phyloP scores from a whole-genome alignment of 2,797 vertebrate species.

The Mallotus villosus region DNA sequence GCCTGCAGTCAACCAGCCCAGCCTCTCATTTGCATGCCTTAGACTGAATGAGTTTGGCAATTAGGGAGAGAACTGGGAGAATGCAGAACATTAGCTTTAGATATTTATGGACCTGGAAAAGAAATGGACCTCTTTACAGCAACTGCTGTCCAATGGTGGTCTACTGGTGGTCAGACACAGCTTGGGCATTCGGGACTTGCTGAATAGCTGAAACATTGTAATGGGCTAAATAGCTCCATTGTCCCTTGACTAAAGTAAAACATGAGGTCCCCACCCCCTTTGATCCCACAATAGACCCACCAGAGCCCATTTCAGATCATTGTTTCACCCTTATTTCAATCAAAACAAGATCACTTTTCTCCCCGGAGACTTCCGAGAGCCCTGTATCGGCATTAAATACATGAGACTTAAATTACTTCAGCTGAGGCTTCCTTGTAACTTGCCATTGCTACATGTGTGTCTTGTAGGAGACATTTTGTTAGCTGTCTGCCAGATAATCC shows the following conservation, averaged over 20 bases:
- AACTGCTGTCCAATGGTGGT: slow-evolving; percentile 21
- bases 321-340: slow-evolving; percentile 1
- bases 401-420: not conserved
- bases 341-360: not conserved
- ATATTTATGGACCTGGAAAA: slow-evolving; percentile 40
- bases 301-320: not conserved
- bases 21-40: slow-evolving; percentile 52
- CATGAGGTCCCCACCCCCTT: slow-evolving; percentile 7
- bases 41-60: slow-evolving; percentile 52
- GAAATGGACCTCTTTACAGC: slow-evolving; percentile 40
- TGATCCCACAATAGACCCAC: slow-evolving; percentile 1
- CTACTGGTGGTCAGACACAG: slow-evolving; percentile 13
- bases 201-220: slow-evolving; percentile 27
- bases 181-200: slow-evolving; percentile 19
- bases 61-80: slow-evolving; percentile 36
- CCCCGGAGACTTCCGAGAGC: not conserved
- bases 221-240: slow-evolving; percentile 19
- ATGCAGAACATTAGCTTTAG: slow-evolving; percentile 39
- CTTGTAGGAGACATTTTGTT: slow-evolving; percentile 37
- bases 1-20: slow-evolving; percentile 24
- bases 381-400: not conserved
- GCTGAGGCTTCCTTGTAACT: not conserved
- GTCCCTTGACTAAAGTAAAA: slow-evolving; percentile 25
- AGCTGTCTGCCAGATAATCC: slow-evolving; percentile 49
- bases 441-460: not conserved